phyloP scores from a whole-genome alignment of 2,888 invertebrate genomes.

The Cyrtodaria siliqua region DNA sequence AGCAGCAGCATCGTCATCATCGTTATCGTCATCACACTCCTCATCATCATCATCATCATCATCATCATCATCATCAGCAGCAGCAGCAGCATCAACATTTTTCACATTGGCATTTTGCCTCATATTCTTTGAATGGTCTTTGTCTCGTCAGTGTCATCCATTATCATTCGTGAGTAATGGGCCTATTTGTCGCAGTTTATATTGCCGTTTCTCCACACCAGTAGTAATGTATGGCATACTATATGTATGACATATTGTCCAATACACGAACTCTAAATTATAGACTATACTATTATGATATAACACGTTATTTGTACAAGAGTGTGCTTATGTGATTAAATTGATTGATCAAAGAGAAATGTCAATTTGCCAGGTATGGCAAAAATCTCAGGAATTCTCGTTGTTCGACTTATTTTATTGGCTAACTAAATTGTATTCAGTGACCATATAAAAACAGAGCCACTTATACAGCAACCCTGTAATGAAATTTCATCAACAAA shows the following conservation, averaged over 20 bases:
- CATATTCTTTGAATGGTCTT: neutral
- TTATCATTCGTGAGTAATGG: neutral
- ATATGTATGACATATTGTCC: neutral
- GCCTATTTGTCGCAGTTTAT: too few species aligned
- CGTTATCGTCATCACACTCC: too few species aligned
- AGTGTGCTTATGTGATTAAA: conserved; percentile 37
- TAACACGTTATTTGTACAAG: conserved; percentile 27
- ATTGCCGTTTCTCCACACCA: too few species aligned
- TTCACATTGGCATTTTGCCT: neutral
- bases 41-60: neutral
- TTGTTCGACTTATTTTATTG: too few species aligned
- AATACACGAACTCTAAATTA: too few species aligned
- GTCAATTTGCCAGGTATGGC: conserved; percentile 27
- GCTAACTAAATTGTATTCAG: too few species aligned
- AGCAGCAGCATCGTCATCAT: too few species aligned
- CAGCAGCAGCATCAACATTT: conserved; percentile 20
- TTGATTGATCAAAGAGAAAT: conserved; percentile 42
- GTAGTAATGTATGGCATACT: neutral
- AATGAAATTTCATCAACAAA: too few species aligned
- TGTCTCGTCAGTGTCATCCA: too few species aligned
- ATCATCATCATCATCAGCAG: conserved; percentile 13
- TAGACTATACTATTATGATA: conserved; percentile 6
- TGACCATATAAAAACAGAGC: too few species aligned
- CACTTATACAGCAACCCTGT: too few species aligned
- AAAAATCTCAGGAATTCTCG: conserved; percentile 11